Evolutionary conservation across 2,113 vertebrate species (phyloP).

Genomic region (Limnothrissa miodon): DNA sequence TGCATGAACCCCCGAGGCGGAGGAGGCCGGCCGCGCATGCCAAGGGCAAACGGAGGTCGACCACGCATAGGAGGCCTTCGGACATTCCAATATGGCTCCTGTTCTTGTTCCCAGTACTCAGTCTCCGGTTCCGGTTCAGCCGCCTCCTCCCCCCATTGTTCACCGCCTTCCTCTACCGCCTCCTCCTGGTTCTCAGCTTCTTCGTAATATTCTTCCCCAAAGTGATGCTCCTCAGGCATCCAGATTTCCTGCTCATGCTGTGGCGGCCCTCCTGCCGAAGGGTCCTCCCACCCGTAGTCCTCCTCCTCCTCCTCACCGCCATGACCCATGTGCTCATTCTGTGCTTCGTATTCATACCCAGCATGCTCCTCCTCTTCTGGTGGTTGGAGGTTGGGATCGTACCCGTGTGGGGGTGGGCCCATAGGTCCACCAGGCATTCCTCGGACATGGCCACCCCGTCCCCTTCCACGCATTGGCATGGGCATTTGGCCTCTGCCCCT

Average conservation of each 20-base stretch:
- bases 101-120: slow-evolving; percentile 77
- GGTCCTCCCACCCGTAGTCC: slow-evolving; percentile 61
- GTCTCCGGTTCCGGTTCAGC: slow-evolving; percentile 27
- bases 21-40: slow-evolving; percentile 66
- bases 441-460: slow-evolving; percentile 62
- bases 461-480: slow-evolving; percentile 43
- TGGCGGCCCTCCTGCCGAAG: slow-evolving; percentile 49
- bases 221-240: slow-evolving; percentile 77
- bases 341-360: slow-evolving; percentile 61
- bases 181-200: slow-evolving; percentile 67
- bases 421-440: slow-evolving; percentile 48
- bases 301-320: slow-evolving; percentile 60
- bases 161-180: slow-evolving; percentile 71
- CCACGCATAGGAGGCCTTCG: slow-evolving; percentile 75
- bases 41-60: slow-evolving; percentile 67
- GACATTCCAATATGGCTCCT: slow-evolving; percentile 79
- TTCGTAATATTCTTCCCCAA: slow-evolving; percentile 70
- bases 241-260: slow-evolving; percentile 62
- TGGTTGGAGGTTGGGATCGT: slow-evolving; percentile 29
- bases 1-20: slow-evolving; percentile 76
- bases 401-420: slow-evolving; percentile 24
- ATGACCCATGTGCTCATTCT: slow-evolving; percentile 58
- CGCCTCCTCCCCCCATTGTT: slow-evolving; percentile 86
- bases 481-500: slow-evolving; percentile 63
- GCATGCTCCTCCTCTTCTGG: slow-evolving; percentile 44